phyloP scores from a whole-genome alignment of 2,113 vertebrate genomes.

The Lophochroa leadbeateri region DNA sequence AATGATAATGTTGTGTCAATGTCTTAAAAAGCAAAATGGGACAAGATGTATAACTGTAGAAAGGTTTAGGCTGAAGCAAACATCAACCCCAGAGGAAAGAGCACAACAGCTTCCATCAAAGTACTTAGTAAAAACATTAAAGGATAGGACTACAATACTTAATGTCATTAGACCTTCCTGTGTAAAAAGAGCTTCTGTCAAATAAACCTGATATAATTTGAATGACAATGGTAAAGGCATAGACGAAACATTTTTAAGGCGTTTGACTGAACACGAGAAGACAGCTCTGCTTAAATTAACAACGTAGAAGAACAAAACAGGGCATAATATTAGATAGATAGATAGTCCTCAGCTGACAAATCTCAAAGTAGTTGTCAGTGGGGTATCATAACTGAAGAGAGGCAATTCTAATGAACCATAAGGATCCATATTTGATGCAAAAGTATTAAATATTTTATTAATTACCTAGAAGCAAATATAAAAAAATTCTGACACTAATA shows the following conservation, averaged over 20 bases:
- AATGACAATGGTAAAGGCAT: not conserved
- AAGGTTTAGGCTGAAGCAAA: conserved; percentile 3
- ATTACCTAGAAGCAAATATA: not conserved
- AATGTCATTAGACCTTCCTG: conserved; percentile 3
- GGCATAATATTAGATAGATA: not conserved
- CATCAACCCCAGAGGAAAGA: not conserved
- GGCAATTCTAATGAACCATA: not conserved
- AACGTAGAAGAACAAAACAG: not conserved
- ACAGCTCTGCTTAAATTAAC: not conserved
- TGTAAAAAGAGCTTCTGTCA: not conserved
- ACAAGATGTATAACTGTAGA: not conserved
- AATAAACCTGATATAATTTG: not conserved
- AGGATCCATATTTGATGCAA: not conserved
- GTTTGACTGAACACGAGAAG: not conserved
- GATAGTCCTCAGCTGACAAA: not conserved
- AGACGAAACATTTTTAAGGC: not conserved
- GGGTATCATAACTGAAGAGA: not conserved
- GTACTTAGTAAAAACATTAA: conserved; percentile 43
- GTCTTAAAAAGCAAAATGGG: conserved; percentile 1
- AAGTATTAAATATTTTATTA: conserved; percentile 72
- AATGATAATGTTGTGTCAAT: not conserved
- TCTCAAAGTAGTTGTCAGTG: not conserved
- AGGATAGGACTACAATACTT: conserved; percentile 5
- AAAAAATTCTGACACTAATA: not conserved
- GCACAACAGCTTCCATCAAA: not conserved